Percentiles rank a stretch among this genome's conserved stretches.
Conservation (phyloP, 92 coral and sea anemone species). For the Zoanthus solanderi region DNA sequence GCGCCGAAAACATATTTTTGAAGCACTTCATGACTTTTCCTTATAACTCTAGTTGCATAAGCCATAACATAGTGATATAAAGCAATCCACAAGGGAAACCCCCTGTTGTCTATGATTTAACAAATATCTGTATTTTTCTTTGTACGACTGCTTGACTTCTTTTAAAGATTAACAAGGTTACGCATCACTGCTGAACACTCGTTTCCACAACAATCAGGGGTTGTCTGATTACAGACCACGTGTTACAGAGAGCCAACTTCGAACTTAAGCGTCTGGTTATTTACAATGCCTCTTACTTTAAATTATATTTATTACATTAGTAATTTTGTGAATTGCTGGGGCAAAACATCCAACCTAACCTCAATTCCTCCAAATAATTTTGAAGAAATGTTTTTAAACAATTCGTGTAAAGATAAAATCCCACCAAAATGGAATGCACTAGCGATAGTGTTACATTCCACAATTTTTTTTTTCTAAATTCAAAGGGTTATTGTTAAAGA, state of each 20-base stretch:
- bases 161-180: slow-evolving; percentile 40
- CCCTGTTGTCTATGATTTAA: slow-evolving; percentile 12
- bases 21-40: too few species aligned
- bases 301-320: slow-evolving; percentile 18
- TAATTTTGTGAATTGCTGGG: background rate
- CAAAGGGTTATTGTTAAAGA: slow-evolving; percentile 42
- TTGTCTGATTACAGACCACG: slow-evolving; percentile 37
- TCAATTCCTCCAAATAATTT: background rate
- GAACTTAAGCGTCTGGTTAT: slow-evolving; percentile 18
- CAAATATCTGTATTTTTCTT: background rate
- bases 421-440: background rate
- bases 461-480: slow-evolving; percentile 24
- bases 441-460: background rate
- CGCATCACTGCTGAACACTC: background rate
- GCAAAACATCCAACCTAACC: background rate
- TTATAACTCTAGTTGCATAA: too few species aligned
- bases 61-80: too few species aligned
- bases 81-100: too few species aligned
- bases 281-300: slow-evolving; percentile 38
- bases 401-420: background rate
- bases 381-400: background rate
- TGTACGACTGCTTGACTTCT: slow-evolving; percentile 21
- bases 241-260: slow-evolving; percentile 22
- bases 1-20: too few species aligned
- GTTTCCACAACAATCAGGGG: slow-evolving; percentile 33